phyloP scores from a whole-genome alignment of 2,113 vertebrate species.

The Mustela lutreola region DNA sequence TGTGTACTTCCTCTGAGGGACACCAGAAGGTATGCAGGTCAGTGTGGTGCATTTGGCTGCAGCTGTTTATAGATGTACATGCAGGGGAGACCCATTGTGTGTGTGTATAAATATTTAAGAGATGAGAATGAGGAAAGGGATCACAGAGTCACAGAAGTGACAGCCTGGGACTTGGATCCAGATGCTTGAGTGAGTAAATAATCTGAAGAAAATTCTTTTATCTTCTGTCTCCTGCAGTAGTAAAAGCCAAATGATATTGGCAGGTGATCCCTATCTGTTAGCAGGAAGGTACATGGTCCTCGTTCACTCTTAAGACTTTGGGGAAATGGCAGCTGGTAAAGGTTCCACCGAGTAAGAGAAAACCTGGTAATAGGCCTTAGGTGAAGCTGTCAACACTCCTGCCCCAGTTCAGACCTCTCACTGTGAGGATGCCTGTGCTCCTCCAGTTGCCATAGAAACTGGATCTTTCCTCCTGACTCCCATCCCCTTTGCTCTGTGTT shows the following conservation, averaged over 20 bases:
- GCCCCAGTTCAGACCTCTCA: constrained; percentile 72
- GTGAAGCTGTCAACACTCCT: constrained; percentile 65
- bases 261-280: neutral
- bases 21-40: neutral
- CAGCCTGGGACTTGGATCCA: neutral
- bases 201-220: neutral
- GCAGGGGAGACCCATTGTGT: neutral
- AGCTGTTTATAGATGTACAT: neutral
- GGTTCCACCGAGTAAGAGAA: neutral
- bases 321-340: neutral
- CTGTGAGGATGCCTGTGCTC: constrained; percentile 59
- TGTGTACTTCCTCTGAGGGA: neutral
- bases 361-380: constrained; percentile 17
- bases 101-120: neutral
- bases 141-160: neutral
- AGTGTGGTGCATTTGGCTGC: neutral
- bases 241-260: neutral
- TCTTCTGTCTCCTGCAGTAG: neutral
- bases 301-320: neutral
- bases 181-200: constrained; percentile 18
- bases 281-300: neutral
- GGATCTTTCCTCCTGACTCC: constrained; percentile 74
- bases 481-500: constrained; percentile 74
- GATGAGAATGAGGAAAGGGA: neutral
- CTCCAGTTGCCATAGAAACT: constrained; percentile 87